Percentiles rank a stretch among this genome's conserved stretches.
Evolutionary conservation across 2,888 invertebrate genomes (phyloP).

Genomic region (Gasteruption jaculator): DNA sequence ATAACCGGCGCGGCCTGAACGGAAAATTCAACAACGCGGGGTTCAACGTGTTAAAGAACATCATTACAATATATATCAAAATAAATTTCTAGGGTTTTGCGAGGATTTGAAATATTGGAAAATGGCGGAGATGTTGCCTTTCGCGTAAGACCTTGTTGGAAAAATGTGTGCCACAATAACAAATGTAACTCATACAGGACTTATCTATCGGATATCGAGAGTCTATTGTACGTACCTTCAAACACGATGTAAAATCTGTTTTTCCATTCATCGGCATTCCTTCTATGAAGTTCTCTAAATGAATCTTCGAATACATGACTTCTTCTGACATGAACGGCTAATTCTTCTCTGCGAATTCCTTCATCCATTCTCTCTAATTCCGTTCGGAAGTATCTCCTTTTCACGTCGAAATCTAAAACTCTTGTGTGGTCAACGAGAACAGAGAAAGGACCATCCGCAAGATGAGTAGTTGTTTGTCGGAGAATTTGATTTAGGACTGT

Average conservation of each 20-base stretch:
- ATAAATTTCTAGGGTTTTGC: neutral
- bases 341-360: constrained; percentile 73
- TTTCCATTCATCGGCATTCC: constrained; percentile 84
- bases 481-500: constrained; percentile 86
- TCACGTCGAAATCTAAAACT: constrained; percentile 86
- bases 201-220: too few species aligned
- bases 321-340: constrained; percentile 80
- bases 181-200: too few species aligned
- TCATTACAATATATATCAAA: neutral
- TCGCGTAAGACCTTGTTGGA: too few species aligned
- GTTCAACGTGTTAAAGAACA: too few species aligned
- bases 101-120: too few species aligned
- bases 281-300: constrained; percentile 78
- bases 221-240: constrained; percentile 66
- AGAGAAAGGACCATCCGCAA: constrained; percentile 83
- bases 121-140: too few species aligned
- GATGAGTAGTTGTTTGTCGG: constrained; percentile 71
- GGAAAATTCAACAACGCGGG: too few species aligned
- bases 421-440: constrained; percentile 83
- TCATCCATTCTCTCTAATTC: constrained; percentile 80
- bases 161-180: too few species aligned
- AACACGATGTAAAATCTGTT: constrained; percentile 89
- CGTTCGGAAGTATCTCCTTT: constrained; percentile 80
- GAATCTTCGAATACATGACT: constrained; percentile 86
- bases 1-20: too few species aligned